These are phyloP conservation scores for Todiramphus chloris DNA, from an alignment of 2,113 vertebrate species.

Conservation along the genomic window DNA sequence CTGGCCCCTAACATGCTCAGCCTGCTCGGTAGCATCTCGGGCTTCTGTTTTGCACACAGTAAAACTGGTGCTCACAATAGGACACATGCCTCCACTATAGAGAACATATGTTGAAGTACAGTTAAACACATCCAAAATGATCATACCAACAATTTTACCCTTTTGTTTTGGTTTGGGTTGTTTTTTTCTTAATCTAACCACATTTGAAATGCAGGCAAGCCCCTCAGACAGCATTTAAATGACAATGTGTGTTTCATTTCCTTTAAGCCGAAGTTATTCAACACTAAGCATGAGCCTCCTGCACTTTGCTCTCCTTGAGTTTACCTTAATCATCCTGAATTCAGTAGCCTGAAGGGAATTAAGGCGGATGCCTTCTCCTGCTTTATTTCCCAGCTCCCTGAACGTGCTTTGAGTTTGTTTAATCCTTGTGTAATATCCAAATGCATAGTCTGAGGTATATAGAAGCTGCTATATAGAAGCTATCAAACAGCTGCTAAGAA, in stretches of 20 bases:
- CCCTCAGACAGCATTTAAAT: not conserved
- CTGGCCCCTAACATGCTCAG: not conserved
- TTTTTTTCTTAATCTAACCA: not conserved
- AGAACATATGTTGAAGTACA: not conserved
- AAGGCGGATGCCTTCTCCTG: not conserved
- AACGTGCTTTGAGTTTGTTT: not conserved
- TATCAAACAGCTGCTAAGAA: not conserved
- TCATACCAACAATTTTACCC: not conserved
- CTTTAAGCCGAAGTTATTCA: slow-evolving; percentile 20
- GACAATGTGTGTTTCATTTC: slow-evolving; percentile 32
- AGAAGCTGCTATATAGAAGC: not conserved
- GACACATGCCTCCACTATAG: not conserved
- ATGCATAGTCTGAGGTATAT: not conserved
- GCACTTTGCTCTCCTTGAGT: not conserved
- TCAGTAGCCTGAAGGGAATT: not conserved
- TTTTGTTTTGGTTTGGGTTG: not conserved
- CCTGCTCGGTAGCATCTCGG: not conserved
- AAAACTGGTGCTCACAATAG: not conserved
- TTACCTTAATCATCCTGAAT: slow-evolving; percentile 21
- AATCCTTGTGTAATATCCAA: not conserved
- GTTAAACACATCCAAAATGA: not conserved
- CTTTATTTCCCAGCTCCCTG: slow-evolving; percentile 19
- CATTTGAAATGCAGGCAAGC: not conserved
- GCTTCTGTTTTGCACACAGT: not conserved
- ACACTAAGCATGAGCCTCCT: not conserved